phyloP scores from a whole-genome alignment of 2,797 vertebrate species.

The Phylloscopus collybita region DNA sequence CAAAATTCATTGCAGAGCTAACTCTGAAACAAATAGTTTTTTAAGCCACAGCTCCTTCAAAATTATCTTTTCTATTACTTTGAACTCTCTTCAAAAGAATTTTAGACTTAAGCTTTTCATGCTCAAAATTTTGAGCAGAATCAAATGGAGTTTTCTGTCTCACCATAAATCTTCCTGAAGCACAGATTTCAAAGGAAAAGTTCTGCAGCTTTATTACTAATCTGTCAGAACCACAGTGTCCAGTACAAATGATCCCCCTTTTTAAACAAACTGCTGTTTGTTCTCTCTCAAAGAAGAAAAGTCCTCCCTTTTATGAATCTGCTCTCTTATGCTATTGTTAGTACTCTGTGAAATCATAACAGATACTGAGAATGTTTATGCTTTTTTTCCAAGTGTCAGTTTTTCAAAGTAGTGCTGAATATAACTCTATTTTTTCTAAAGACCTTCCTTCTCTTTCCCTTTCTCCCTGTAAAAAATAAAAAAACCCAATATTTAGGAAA shows the following conservation, averaged over 20 bases:
- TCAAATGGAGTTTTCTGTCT: neutral
- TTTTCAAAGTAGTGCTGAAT: neutral
- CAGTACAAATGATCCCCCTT: neutral
- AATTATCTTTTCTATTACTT: slow-evolving; percentile 27
- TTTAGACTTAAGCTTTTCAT: slow-evolving; percentile 11
- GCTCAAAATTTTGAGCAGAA: slow-evolving; percentile 14
- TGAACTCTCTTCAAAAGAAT: slow-evolving; percentile 23
- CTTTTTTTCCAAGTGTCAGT: neutral
- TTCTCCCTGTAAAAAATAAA: neutral
- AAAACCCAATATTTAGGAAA: neutral
- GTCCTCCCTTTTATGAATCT: neutral
- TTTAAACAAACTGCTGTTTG: neutral
- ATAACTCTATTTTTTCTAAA: neutral
- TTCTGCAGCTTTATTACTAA: slow-evolving; percentile 5
- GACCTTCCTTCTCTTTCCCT: neutral
- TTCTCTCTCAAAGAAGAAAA: neutral
- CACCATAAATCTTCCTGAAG: slow-evolving; percentile 4
- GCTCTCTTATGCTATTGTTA: neutral
- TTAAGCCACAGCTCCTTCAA: neutral
- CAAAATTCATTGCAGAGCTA: neutral
- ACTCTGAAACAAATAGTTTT: slow-evolving; percentile 20
- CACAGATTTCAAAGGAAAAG: slow-evolving; percentile 24
- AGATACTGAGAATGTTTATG: neutral
- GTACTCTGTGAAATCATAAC: neutral
- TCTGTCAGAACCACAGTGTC: neutral